Base-by-base conservation (phyloP, 1,140 invertebrate species). In the Sinonovacula constricta region DNA sequence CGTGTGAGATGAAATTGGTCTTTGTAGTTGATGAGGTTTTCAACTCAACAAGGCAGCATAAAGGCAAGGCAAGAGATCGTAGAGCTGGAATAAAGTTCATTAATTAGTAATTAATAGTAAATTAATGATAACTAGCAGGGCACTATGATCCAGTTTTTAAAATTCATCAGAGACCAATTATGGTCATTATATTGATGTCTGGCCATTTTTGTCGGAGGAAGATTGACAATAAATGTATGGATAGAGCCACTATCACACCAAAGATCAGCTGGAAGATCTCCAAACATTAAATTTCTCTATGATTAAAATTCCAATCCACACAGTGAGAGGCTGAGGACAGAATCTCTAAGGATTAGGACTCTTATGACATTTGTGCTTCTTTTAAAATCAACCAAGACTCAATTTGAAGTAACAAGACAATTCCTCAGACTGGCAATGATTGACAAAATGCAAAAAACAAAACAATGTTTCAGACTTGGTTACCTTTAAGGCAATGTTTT, bases 1-100 rank as follows among this genome's bases (percentile, higher is more conserved):
- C 59, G 60, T 69, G 36, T 28, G 28, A 34, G 28, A 65, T n/a
- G 57, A 22, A 63, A 15, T 63, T 45, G 54, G 45, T 15, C 18
- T 54, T 15, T 33, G 28, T 4, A 22, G 34, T 18, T 71, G 65
- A 26, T 2, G 24, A 14, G 3, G n/a, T 49, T 45, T 15, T 53
- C 24, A 18, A 18, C 15, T 14, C 36, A 63, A 74, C 72, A 57
- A 85, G 60, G 63, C 84, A 83, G 39, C 84, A 85, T 18, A 81
- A 79, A 30, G 84, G 83, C 31, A 85, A 36, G 4, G 81, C 74
- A 3, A 85, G 34, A 68, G 72, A 80, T 31, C 56, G 63, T 69
- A 80, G 83, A 4, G 74, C 83, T 84, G 60, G n/a, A n/a, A n/a
- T n/a, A n/a, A n/a, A n/a, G n/a, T n/a, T n/a, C n/a, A n/a, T n/a